Percentiles rank a stretch among this genome's conserved stretches.
phyloP scores from a whole-genome alignment of 2,888 invertebrate genomes.

The Tricholauxania praeusta region DNA sequence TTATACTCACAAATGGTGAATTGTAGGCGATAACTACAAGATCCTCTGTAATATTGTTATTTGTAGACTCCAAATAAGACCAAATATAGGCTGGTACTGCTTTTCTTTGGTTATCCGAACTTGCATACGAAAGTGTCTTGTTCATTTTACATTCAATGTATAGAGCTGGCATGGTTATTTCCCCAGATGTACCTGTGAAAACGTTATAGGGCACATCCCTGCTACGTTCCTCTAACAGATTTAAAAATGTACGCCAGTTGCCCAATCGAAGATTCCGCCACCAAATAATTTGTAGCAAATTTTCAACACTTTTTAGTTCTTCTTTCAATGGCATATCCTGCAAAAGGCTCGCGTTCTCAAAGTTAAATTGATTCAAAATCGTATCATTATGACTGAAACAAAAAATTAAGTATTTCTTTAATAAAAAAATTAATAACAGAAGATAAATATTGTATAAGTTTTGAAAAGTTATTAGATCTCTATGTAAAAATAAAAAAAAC shows the following conservation, averaged over 20 bases:
- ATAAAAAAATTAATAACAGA: no score
- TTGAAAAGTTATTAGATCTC: no score
- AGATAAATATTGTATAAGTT: no score
- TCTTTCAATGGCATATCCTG: conserved; percentile 10
- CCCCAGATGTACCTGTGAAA: neutral
- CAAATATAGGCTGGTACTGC: conserved; percentile 11
- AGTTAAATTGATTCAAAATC: conserved; percentile 1
- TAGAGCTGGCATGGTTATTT: neutral
- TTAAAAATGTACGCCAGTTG: conserved; percentile 23
- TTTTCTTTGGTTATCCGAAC: neutral
- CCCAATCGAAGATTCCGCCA: conserved; percentile 23
- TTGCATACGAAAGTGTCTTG: neutral
- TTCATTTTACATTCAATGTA: neutral
- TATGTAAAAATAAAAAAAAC: no score
- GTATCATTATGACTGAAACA: neutral
- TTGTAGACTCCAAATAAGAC: conserved; percentile 5
- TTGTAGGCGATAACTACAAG: conserved; percentile 25
- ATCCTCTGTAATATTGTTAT: neutral
- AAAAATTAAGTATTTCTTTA: no score
- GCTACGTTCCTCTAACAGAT: conserved; percentile 19
- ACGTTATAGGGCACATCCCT: neutral
- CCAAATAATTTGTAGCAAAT: conserved; percentile 24
- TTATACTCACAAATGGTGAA: conserved; percentile 20
- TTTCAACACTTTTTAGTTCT: neutral
- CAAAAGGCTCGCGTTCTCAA: conserved; percentile 12